A percentile compares a stretch with the other conserved stretches of the same genome.
Evolutionary conservation across 2,888 invertebrate species (phyloP).

Genomic region (Thereva unica): DNA sequence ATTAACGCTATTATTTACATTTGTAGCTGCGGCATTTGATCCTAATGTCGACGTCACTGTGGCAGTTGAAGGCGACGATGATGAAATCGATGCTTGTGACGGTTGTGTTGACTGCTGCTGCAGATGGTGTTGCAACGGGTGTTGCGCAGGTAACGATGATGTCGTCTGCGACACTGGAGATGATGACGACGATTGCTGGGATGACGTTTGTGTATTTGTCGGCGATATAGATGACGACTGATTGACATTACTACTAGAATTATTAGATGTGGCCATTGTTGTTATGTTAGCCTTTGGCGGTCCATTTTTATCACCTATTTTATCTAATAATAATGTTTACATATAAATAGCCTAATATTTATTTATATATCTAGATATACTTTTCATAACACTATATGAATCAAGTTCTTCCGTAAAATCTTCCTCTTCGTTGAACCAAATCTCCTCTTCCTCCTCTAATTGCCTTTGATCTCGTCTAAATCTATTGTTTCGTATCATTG

Average conservation of each 20-base stretch:
- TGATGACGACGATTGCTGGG: conserved; percentile 24
- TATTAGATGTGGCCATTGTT: conserved; percentile 49
- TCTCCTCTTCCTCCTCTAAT: conserved; percentile 96
- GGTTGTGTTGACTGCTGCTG: conserved; percentile 41
- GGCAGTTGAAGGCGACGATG: conserved; percentile 24
- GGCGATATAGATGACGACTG: conserved; percentile 50
- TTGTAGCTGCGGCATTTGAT: conserved; percentile 23
- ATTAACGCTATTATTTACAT: conserved; percentile 33
- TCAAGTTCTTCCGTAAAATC: conserved; percentile 79
- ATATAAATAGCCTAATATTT: conserved; percentile 4
- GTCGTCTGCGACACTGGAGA: conserved; percentile 32
- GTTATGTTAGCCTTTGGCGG: conserved; percentile 50
- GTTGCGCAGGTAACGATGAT: conserved; percentile 56
- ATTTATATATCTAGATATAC: conserved; percentile 45
- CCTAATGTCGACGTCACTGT: conserved; percentile 19
- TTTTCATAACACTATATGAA: conserved; percentile 57
- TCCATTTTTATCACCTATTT: conserved; percentile 56
- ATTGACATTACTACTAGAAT: conserved; percentile 51
- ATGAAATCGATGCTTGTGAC: conserved; percentile 43
- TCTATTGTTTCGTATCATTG: conserved; percentile 75
- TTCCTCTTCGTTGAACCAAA: conserved; percentile 98
- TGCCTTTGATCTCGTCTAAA: conserved; percentile 91
- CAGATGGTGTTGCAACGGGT: conserved; percentile 46
- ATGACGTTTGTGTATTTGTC: conserved; percentile 42
- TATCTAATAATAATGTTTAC: conserved; percentile 32